Evolutionary conservation across 2,888 invertebrate genomes (phyloP).

Genomic region (Habrosyne pyritoides): DNA sequence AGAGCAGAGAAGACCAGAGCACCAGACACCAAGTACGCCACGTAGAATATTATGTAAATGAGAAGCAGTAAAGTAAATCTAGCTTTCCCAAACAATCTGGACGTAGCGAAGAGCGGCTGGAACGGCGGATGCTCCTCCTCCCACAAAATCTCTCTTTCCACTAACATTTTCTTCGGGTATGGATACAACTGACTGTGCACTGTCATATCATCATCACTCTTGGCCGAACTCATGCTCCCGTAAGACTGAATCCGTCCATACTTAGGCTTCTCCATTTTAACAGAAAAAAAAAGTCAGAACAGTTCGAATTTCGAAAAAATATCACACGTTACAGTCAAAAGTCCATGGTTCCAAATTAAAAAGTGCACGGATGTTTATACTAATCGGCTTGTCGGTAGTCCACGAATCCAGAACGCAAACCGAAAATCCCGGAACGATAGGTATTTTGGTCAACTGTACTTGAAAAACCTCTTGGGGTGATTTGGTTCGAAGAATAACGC

Average conservation of each 20-base stretch:
- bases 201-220: slow-evolving; percentile 76
- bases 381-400: slow-evolving; percentile 38
- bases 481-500: slow-evolving; percentile 74
- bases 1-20: slow-evolving; percentile 86
- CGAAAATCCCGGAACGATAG: slow-evolving; percentile 53
- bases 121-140: slow-evolving; percentile 76
- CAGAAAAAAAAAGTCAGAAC: slow-evolving; percentile 21
- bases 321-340: slow-evolving; percentile 19
- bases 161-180: slow-evolving; percentile 72
- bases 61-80: slow-evolving; percentile 80
- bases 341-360: slow-evolving; percentile 21
- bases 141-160: slow-evolving; percentile 69
- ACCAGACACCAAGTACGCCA: slow-evolving; percentile 85
- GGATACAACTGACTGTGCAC: slow-evolving; percentile 75
- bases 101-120: slow-evolving; percentile 68
- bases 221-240: slow-evolving; percentile 70
- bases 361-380: slow-evolving; percentile 27
- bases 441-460: slow-evolving; percentile 76
- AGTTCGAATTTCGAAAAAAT: slow-evolving; percentile 19
- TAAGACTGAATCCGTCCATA: slow-evolving; percentile 72
- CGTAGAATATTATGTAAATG: slow-evolving; percentile 83
- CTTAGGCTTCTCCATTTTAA: slow-evolving; percentile 57
- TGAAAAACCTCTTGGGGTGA: slow-evolving; percentile 78
- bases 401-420: slow-evolving; percentile 54
- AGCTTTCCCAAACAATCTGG: slow-evolving; percentile 77